Evolutionary conservation across 1,140 invertebrate genomes (phyloP), one percentile per base, ranked within the genome.

Genomic region (Rhyzopertha dominica): DNA sequence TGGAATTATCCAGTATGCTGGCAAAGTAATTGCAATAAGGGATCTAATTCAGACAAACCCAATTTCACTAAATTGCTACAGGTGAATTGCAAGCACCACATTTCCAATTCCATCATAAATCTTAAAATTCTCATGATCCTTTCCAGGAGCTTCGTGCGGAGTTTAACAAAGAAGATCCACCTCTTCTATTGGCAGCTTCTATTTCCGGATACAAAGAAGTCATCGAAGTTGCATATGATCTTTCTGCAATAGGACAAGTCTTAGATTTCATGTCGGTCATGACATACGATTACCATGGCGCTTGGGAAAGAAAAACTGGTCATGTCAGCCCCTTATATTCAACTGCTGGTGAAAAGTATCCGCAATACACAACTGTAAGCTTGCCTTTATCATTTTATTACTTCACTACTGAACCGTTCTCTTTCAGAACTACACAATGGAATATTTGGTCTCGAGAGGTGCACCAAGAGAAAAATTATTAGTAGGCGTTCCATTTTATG

Each of bases 1-100:
- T 95, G 90, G 90, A 90, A 90, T 60, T 94, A 92, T 64, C 90
- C 90, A 0, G 82, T 84, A 30, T 95, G 90, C 53, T 92, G 89
- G 89, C 88, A 93, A 53, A 89, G 85, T 56, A 82, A 91, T 58
- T 95, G 90, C 61, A 80, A 79, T 12, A 85, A 82, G 47, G 89
- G 89, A 5, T 81, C 85, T 0, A 71, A 73, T 1, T 76, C 77
- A 1, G 90, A 95, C 57, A 85, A 78, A 59, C 72, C 78, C 0
- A 89, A 89, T 57, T 89, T 87, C 47, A 79, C 80, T 2, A 80
- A 81, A 65, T 67, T 94, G 1, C 67, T 90, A 5, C 73, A 80
- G 71, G 82, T 83, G 67, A 46, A 45, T 47, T 23, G n/a, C n/a
- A n/a, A n/a, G n/a, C n/a, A n/a, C n/a, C n/a, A n/a, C n/a, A n/a